phyloP scores from a whole-genome alignment of 30 jellyfish, hydroid and myxozoan species.

The Pelagia noctiluca region DNA sequence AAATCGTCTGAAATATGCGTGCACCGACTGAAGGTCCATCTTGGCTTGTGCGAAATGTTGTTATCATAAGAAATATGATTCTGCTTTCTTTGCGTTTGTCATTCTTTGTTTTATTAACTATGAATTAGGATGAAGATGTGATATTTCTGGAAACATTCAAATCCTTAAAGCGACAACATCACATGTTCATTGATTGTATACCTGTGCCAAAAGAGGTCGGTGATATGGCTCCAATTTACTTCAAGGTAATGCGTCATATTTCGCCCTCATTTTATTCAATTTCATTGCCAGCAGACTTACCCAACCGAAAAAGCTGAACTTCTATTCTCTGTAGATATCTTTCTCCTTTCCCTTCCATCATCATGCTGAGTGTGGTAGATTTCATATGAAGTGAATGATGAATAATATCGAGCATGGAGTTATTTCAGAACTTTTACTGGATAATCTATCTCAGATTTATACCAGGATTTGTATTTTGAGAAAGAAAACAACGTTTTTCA shows the following conservation, averaged over 20 bases:
- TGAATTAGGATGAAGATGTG: conserved; percentile 91
- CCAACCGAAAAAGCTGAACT: neutral
- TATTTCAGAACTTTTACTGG: too few species aligned
- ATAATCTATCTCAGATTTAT: too few species aligned
- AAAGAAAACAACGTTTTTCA: too few species aligned
- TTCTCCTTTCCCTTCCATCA: too few species aligned
- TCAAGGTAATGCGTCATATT: conserved; percentile 67
- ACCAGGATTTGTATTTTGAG: too few species aligned
- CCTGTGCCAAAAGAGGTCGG: conserved; percentile 90
- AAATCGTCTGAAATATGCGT: neutral
- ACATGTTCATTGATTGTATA: conserved; percentile 80
- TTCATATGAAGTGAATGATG: too few species aligned
- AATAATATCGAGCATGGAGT: too few species aligned
- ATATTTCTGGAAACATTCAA: conserved; percentile 83
- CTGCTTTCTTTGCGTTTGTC: neutral
- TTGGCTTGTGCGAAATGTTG: neutral
- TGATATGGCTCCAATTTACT: conserved; percentile 90
- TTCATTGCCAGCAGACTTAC: neutral
- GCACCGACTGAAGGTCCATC: neutral
- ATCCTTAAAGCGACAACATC: conserved; percentile 63
- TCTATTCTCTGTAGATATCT: too few species aligned
- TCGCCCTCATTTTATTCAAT: neutral
- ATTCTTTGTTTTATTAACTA: too few species aligned
- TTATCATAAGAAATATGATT: neutral
- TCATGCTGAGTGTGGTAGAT: too few species aligned